Base-by-base conservation (phyloP, 2,888 invertebrate species). In the Diadegma fenestrale region DNA sequence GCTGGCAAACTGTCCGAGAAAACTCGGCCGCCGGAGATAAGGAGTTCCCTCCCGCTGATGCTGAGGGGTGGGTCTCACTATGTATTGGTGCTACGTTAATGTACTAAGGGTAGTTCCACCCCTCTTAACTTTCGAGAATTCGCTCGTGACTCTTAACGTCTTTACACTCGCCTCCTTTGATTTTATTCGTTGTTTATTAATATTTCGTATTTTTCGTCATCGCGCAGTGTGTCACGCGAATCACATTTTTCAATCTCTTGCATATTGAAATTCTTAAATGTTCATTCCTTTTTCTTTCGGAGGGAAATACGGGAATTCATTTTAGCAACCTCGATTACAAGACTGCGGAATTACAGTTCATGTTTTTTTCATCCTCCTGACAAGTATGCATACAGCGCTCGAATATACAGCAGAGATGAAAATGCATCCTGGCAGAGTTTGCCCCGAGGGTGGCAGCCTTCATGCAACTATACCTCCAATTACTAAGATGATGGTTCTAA, bases 1-100 rank as follows among this genome's bases (percentile, higher is more conserved):
- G 91, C 91, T 89, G 90, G 92, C 91, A 93, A 94, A 93, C 93
- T 94, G 93, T 93, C 93, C 93, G 90, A 91, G 91, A 92, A 92
- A 92, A 93, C 91, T 92, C 92, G 91, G 90, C 90, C 90, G 91
- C 85, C 88, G 87, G 88, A 93, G 93, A 93, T 93, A 93, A 93
- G 93, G 89, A 90, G 90, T 80, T 43, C 78, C 79, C 26, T 14
- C 58, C 14, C 26, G 73, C 0, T 22, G 63, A 73, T 45, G 45
- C 48, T 68, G 26, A 43, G 63, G 19, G 58, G 26, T 14, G 86
- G 72, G 82, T 72, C 71, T 54, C 22, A n/a, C 30, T 64, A 72
- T 84, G 71, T 71, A 48, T 78, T 37, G 78, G 30, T 83, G 86
- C 84, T 87, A 82, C 88, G 87, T 84, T 87, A 68, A 73, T 81